A percentile compares a stretch with the other conserved stretches of the same genome.
Conservation (phyloP, 2,888 invertebrate genomes). For the Erannis defoliaria region DNA sequence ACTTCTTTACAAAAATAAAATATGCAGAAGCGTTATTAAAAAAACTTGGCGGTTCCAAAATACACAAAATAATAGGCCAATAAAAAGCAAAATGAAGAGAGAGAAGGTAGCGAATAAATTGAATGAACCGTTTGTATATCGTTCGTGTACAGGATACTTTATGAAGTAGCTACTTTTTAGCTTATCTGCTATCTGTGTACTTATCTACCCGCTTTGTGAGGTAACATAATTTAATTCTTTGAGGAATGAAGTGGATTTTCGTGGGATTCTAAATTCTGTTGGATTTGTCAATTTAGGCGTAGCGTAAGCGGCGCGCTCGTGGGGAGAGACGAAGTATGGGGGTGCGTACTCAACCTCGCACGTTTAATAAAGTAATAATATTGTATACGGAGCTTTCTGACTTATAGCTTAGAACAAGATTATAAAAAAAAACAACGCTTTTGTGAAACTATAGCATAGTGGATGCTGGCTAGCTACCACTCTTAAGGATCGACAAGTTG, state of each 20-base stretch:
- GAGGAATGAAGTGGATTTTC: constrained; percentile 59
- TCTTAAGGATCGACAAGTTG: no score
- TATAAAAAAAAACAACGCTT: constrained; percentile 2
- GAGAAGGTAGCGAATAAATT: constrained; percentile 44
- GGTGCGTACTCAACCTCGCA: constrained; percentile 37
- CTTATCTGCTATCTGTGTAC: constrained; percentile 55
- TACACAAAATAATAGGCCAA: constrained; percentile 36
- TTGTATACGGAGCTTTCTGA: constrained; percentile 31
- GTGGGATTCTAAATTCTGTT: constrained; percentile 59
- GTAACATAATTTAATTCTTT: constrained; percentile 61
- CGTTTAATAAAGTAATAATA: constrained; percentile 40
- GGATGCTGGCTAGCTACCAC: no score
- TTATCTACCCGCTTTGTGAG: constrained; percentile 54
- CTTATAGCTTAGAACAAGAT: constrained; percentile 30
- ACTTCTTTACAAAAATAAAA: not conserved
- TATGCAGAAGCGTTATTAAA: constrained; percentile 13
- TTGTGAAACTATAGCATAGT: no score
- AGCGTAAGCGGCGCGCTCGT: constrained; percentile 52
- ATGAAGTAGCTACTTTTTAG: constrained; percentile 55
- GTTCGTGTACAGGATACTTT: constrained; percentile 46
- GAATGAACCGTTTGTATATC: constrained; percentile 48
- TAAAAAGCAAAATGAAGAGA: constrained; percentile 42
- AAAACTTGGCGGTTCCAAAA: constrained; percentile 27
- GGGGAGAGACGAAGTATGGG: constrained; percentile 31
- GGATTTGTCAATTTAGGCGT: constrained; percentile 65